Evolutionary conservation across 2,888 invertebrate genomes (phyloP).

Genomic region (Eupithecia exiguata): DNA sequence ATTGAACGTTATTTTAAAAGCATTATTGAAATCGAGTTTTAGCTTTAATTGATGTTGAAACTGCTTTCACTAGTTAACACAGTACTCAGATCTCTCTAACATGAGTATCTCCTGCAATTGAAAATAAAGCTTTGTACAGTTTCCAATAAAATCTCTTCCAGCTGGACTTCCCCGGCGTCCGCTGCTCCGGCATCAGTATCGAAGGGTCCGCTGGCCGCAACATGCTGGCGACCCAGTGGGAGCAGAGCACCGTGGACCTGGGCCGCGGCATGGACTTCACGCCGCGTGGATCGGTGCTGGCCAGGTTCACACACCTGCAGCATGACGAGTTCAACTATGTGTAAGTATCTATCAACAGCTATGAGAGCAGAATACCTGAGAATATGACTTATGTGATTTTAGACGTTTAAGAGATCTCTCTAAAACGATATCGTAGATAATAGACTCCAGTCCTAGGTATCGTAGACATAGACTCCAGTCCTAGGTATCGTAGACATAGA

Average conservation of each 20-base stretch:
- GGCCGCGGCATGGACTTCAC: conserved; percentile 92
- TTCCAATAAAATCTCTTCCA: conserved; percentile 50
- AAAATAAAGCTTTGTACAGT: not conserved
- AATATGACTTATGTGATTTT: not conserved
- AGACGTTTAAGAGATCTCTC: not conserved
- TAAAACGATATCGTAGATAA: not conserved
- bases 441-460: too few relatives aligned
- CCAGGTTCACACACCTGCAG: conserved; percentile 88
- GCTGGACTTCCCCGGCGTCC: conserved; percentile 85
- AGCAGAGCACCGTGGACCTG: conserved; percentile 90
- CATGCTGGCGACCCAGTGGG: conserved; percentile 89
- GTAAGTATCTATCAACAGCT: conserved; percentile 58
- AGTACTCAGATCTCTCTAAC: not conserved
- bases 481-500: too few relatives aligned
- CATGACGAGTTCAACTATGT: conserved; percentile 86
- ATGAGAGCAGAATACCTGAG: not conserved
- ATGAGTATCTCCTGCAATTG: not conserved
- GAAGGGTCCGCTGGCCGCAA: conserved; percentile 82
- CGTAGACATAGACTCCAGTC: too few relatives aligned
- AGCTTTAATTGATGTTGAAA: not conserved
- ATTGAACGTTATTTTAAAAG: not conserved
- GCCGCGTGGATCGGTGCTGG: conserved; percentile 89
- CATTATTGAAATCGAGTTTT: not conserved
- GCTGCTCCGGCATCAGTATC: conserved; percentile 83
- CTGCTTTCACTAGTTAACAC: not conserved